Conservation (phyloP, 2,113 vertebrate genomes). For the Edolisoma coerulescens region DNA sequence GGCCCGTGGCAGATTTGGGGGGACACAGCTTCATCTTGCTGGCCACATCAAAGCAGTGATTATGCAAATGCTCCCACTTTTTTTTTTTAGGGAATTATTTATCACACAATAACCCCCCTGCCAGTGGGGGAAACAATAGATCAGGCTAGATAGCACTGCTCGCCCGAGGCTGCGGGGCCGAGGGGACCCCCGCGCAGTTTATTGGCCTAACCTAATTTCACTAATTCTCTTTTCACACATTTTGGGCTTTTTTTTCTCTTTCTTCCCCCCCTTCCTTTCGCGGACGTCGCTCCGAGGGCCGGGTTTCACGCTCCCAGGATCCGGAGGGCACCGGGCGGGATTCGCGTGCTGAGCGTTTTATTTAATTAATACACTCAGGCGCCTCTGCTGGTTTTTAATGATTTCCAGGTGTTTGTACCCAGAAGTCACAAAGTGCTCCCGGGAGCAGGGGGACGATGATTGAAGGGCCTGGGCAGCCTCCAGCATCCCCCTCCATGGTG, state of each 20-base stretch:
- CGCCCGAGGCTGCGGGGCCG: slow-evolving; percentile 51
- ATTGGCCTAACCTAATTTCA: slow-evolving; percentile 82
- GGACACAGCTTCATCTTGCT: slow-evolving; percentile 62
- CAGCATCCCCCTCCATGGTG: background rate
- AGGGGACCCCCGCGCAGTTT: slow-evolving; percentile 57
- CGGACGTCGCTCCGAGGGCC: background rate
- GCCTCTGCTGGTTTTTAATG: slow-evolving; percentile 28
- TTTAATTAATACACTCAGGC: slow-evolving; percentile 70
- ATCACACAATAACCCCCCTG: slow-evolving; percentile 80
- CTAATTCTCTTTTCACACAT: slow-evolving; percentile 82
- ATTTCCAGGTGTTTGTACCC: slow-evolving; percentile 68
- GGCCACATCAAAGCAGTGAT: slow-evolving; percentile 80
- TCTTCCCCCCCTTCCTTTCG: background rate
- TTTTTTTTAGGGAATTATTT: slow-evolving; percentile 74
- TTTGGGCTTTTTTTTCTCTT: background rate
- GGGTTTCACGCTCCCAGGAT: slow-evolving; percentile 63
- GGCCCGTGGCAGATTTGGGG: slow-evolving; percentile 68
- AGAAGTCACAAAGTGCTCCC: slow-evolving; percentile 36
- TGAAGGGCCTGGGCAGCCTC: background rate
- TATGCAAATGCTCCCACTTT: slow-evolving; percentile 73
- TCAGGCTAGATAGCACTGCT: slow-evolving; percentile 66
- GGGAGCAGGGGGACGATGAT: background rate
- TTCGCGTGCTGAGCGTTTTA: slow-evolving; percentile 56
- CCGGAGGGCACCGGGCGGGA: background rate
- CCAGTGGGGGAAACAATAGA: slow-evolving; percentile 74